Evolutionary conservation across 2,797 vertebrate genomes (phyloP), one percentile per base, ranked within the genome.

Genomic region (Holocentrus rufus): DNA sequence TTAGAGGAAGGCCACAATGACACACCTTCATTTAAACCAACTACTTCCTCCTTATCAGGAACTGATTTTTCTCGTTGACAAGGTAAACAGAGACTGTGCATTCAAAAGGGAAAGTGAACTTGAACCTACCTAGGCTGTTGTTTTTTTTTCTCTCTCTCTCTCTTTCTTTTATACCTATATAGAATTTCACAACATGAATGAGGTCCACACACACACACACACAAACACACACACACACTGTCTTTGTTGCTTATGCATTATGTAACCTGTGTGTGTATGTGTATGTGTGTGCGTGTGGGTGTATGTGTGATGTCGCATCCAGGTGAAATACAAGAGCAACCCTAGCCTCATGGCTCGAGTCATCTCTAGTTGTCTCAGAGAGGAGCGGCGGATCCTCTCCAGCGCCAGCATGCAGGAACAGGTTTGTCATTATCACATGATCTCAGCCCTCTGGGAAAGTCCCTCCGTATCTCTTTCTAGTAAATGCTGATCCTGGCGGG

Each of bases 311-410:
- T 31, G 30, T 31, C 7, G 30, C 7, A 3, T 7, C 60, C 89
- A 99, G 98, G 90, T 94, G 65, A 98, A 98, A 85, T 99, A 97
- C 74, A 92, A 95, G 1, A 90, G 91, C 61, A 96, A 93, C 79
- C 95, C 97, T 31, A 92, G 93, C 63, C 91, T 95, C 30, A 95
- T 99, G 91, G 95, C 97, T 62, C 92, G 93, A 34, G 93, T 97
- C 5, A 96, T 99, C 90, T 95, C 96, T 68, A 96, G 94, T 86
- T 97, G 96, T 83, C 94, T 99, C 63, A 94, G 94, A 78, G 98
- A 99, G 82, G 98, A 99, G 89, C 95, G 95, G 54, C 95, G 96
- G 47, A 96, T 99, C 90, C 81, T 99, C 80, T 95, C 96, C 65
- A 94, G 95, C 62, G 94, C 96, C 69, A 95, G 95, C 91, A 94